Base-by-base conservation (phyloP, 1,140 invertebrate species). In the Cheumatopsyche charites region DNA sequence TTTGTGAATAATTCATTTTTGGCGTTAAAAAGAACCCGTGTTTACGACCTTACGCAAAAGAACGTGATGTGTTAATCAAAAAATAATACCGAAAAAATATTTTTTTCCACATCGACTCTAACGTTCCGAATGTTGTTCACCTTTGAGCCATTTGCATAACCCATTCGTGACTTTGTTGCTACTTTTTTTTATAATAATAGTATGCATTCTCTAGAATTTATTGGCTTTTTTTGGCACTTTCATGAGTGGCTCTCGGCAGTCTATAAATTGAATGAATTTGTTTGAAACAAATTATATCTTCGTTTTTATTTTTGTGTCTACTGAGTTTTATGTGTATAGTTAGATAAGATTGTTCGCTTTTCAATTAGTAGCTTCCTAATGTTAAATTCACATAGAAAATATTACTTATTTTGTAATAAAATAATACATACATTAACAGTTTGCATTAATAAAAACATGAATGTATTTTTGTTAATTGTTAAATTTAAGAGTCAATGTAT, bases 211-310 rank as follows among this genome's bases (percentile, higher is more conserved):
- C 19, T 52, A 7, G 47, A 52, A 52, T 52, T 52, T 52, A 52
- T 52, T 52, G 47, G n/a, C 47, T 52, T 36, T 52, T 52, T 52
- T 52, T 52, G 47, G 47, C 47, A 52, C 47, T 52, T 52, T 52
- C 47, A 52, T 52, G 47, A 19, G 47, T 6, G 15, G 47, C 55
- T 58, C 23, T 58, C 55, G 55, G 12, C 55, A 58, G 55, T 58
- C 55, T 0, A 58, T 58, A 58, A 58, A 58, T 58, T 23, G 55
- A 58, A 58, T 58, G 55, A 58, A 58, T 58, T 58, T 26, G 55
- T 58, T 58, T 12, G 0, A 58, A 25, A 58, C 55, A 58, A 58
- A 58, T 58, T 58, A 58, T 36, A 36, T 36, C 29, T 58, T 25
- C 25, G 1, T 58, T 25, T n/a, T 1, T 58, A 19, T 6, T 25